Percentiles rank a stretch among this genome's conserved stretches.
Conservation (phyloP, 2,113 vertebrate species). For the Hystrix cristata region DNA sequence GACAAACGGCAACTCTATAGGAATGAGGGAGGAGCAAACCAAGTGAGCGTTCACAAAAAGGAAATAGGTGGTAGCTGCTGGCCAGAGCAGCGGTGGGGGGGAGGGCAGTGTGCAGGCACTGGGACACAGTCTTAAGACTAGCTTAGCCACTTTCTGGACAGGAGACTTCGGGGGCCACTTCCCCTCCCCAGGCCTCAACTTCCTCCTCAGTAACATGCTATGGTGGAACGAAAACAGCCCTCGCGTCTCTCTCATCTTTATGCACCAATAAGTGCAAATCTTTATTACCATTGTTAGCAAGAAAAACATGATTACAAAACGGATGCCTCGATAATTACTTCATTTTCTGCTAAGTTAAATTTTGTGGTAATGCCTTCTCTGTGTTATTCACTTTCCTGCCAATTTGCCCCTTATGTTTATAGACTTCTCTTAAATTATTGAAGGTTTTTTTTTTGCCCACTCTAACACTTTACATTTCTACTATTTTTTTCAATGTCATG, state of each 20-base stretch:
- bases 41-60: background rate
- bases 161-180: background rate
- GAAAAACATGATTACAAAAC: background rate
- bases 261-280: background rate
- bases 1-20: background rate
- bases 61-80: background rate
- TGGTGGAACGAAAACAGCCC: background rate
- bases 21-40: background rate
- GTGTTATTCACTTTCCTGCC: background rate
- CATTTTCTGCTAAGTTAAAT: background rate
- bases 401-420: background rate
- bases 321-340: background rate
- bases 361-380: background rate
- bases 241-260: background rate
- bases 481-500: background rate
- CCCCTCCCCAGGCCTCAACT: background rate
- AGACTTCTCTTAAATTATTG: background rate
- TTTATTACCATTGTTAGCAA: background rate
- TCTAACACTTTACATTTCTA: background rate
- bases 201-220: background rate
- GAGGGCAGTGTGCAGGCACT: rapidly evolving
- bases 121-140: rapidly evolving
- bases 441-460: background rate
- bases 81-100: background rate
- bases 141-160: background rate